Base-by-base conservation (phyloP, 53 echinoderm and acorn worm genomes). In the Actinopyga echinites region DNA sequence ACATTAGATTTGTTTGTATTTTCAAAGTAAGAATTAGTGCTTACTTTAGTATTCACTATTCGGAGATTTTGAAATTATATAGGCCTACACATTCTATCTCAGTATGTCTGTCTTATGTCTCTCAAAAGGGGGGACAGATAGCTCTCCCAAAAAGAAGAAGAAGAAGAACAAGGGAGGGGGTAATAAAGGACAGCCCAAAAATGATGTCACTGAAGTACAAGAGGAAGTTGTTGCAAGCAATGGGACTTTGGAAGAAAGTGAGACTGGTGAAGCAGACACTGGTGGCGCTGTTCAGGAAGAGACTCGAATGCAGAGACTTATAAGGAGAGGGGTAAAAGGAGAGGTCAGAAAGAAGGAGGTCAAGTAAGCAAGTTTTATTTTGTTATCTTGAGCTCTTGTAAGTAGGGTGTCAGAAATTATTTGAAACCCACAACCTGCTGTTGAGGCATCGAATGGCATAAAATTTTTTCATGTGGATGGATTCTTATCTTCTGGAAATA, bases 161-260 rank as follows among this genome's bases (percentile, higher is more conserved):
- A 91, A 91, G 61, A 80, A 84, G 29, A 85, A 73, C 75, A 88
- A 82, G 57, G 83, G 49, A 40, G 85, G 65, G 3, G 56, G 73
- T 13, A 71, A 61, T 54, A 56, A 84, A 55, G 84, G 71, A 22
- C 5, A n/a, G 25, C 26, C 30, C 29, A 57, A 57, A 36, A 79
- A 60, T 38, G 77, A 55, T 40, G 71, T 71, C 11, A 24, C 29
- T 31, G 33, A 34, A 25, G 42, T 28, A 20, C 23, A 15, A 23
- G 44, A 24, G n/a, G 10, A n/a, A 40, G n/a, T 36, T 40, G 26
- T 42, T 40, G 45, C 21, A 42, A 42, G 44, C 25, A 71, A 40
- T 40, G 71, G 42, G 2, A 44, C 44, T 29, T 3, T 71, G 71
- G 42, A 71, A 2, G 71, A 23, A 1, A n/a, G 22, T 25, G 42